phyloP scores from a whole-genome alignment of 2,797 vertebrate species.

The Triplophysa bombifrons region DNA sequence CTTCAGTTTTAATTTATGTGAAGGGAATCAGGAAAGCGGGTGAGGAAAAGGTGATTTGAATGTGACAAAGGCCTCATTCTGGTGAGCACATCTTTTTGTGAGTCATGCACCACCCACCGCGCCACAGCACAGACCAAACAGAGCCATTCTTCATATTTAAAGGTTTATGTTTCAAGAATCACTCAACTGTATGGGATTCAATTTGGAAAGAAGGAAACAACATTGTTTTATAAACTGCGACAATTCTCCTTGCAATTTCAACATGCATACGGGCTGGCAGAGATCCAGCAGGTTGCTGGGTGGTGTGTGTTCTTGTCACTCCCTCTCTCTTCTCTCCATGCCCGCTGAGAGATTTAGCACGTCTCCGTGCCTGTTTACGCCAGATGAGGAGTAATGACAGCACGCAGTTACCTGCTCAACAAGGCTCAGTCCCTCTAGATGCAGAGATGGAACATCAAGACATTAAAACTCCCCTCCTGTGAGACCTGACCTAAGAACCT shows the following conservation, averaged over 20 bases:
- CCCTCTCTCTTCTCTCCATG: slow-evolving; percentile 48
- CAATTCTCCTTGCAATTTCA: slow-evolving; percentile 42
- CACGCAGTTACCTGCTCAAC: slow-evolving; percentile 43
- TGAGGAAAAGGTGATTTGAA: background rate
- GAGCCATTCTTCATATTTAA: background rate
- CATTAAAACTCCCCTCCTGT: slow-evolving; percentile 18
- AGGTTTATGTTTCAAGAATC: slow-evolving; percentile 16
- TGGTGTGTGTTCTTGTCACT: slow-evolving; percentile 21
- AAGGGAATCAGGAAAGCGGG: background rate
- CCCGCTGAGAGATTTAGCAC: slow-evolving; percentile 67
- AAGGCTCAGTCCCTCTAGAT: slow-evolving; percentile 32
- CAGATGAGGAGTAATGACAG: slow-evolving; percentile 65
- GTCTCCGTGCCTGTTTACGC: slow-evolving; percentile 65
- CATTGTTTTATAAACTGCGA: slow-evolving; percentile 34
- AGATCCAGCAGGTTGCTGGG: slow-evolving; percentile 39
- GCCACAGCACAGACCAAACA: background rate
- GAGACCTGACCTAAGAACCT: slow-evolving; percentile 31
- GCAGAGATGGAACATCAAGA: slow-evolving; percentile 58
- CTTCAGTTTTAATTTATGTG: background rate
- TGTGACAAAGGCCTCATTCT: background rate
- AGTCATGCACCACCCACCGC: background rate
- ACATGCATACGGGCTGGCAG: slow-evolving; percentile 60
- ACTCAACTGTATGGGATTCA: slow-evolving; percentile 21
- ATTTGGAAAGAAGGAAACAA: slow-evolving; percentile 18
- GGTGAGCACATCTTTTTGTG: background rate